Evolutionary conservation across 2,888 invertebrate genomes (phyloP).

Genomic region (Brachypalpus laphriformis): DNA sequence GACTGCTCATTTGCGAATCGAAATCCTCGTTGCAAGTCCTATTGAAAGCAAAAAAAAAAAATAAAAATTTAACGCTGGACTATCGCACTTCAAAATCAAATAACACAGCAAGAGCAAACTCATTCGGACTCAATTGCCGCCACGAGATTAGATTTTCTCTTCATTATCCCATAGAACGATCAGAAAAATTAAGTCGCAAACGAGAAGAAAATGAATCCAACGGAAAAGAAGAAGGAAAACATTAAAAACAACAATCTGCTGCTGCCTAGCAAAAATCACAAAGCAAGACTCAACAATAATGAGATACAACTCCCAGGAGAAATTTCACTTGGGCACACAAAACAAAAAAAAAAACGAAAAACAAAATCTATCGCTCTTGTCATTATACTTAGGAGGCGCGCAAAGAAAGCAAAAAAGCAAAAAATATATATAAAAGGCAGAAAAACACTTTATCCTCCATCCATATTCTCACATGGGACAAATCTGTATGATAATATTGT

Average conservation of each 20-base stretch:
- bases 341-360: slow-evolving; percentile 16
- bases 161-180: slow-evolving; percentile 14
- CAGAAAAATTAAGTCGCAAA: slow-evolving; percentile 7
- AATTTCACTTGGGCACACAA: slow-evolving; percentile 35
- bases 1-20: no score
- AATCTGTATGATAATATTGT: slow-evolving; percentile 60
- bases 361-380: neutral
- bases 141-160: slow-evolving; percentile 38
- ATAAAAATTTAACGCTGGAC: neutral
- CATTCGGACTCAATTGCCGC: slow-evolving; percentile 51
- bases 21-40: no score
- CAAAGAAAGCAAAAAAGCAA: neutral
- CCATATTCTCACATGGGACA: slow-evolving; percentile 64
- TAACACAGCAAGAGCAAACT: slow-evolving; percentile 1
- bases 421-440: neutral
- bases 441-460: slow-evolving; percentile 35
- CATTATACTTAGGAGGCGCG: slow-evolving; percentile 12
- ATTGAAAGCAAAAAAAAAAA: neutral
- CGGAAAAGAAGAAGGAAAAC: slow-evolving; percentile 4
- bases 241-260: slow-evolving; percentile 16
- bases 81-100: slow-evolving; percentile 19
- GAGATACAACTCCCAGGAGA: slow-evolving; percentile 66
- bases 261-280: slow-evolving; percentile 21
- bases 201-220: slow-evolving; percentile 19
- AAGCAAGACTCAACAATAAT: slow-evolving; percentile 58